Percentiles rank a stretch among this genome's conserved stretches.
Evolutionary conservation across 2,888 invertebrate species (phyloP).

Genomic region (Eilema depressum): DNA sequence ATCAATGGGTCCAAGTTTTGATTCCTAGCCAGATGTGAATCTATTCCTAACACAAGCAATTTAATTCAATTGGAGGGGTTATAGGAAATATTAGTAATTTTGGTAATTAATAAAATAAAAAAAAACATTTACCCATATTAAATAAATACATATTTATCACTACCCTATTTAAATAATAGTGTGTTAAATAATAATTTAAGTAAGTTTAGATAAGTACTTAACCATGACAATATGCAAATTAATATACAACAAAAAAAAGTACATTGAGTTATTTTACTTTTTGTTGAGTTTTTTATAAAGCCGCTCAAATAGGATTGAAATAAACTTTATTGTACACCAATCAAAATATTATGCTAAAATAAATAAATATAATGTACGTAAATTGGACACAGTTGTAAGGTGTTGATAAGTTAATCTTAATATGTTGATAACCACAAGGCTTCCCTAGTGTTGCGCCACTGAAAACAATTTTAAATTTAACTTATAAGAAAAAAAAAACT

Average conservation of each 20-base stretch:
- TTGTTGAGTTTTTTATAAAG: background rate
- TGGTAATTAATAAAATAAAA: too few species aligned
- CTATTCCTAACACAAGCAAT: too few species aligned
- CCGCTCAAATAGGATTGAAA: background rate
- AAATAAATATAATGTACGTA: too few species aligned
- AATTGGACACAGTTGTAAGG: background rate
- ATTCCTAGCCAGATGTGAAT: too few species aligned
- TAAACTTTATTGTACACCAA: background rate
- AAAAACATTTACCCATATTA: background rate
- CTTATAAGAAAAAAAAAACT: too few species aligned
- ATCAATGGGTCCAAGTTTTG: too few species aligned
- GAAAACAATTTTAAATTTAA: too few species aligned
- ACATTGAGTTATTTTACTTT: background rate
- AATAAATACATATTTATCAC: background rate
- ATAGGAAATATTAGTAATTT: too few species aligned
- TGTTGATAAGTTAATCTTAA: background rate
- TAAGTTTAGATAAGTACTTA: slow-evolving; percentile 4
- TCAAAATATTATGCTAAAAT: background rate
- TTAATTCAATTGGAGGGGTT: too few species aligned
- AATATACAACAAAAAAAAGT: background rate
- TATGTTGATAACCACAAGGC: background rate
- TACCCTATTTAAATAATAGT: background rate
- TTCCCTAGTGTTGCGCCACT: too few species aligned
- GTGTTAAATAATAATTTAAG: background rate
- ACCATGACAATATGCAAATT: slow-evolving; percentile 1